A percentile compares a stretch with the other conserved stretches of the same genome.
These are phyloP conservation scores for Penaeus chinensis DNA, from an alignment of 1,140 invertebrate species.

Conservation along the genomic window DNA sequence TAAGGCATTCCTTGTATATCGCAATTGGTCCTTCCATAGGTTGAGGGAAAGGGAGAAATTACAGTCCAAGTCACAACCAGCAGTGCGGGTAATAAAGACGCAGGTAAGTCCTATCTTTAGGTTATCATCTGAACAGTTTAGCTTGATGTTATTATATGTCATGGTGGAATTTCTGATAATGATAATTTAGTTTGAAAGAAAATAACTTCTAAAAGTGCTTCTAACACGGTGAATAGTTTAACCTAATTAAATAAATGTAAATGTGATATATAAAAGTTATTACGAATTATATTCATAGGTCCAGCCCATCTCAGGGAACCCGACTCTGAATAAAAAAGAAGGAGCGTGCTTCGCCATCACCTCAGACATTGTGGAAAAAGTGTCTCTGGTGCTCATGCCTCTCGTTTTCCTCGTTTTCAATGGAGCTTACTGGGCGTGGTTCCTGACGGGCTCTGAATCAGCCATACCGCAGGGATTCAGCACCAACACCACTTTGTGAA, in stretches of 20 bases:
- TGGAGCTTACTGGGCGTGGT: slow-evolving; percentile 35
- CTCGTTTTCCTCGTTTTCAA: slow-evolving; percentile 35
- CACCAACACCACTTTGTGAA: too few relatives aligned
- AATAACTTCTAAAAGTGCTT: too few relatives aligned
- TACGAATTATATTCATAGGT: not conserved
- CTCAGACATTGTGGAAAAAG: not conserved
- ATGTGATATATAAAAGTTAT: too few relatives aligned
- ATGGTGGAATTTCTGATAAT: too few relatives aligned
- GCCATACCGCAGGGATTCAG: not conserved
- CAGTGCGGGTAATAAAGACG: not conserved
- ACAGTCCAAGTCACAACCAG: too few relatives aligned
- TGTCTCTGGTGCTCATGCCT: not conserved
- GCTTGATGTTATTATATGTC: too few relatives aligned
- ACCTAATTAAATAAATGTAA: too few relatives aligned
- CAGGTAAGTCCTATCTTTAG: too few relatives aligned
- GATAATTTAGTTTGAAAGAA: too few relatives aligned
- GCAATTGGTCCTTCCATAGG: not conserved
- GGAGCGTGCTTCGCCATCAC: too few relatives aligned
- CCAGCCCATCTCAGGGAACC: not conserved
- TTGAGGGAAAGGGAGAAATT: slow-evolving; percentile 17
- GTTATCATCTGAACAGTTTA: not conserved
- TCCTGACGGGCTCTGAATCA: slow-evolving; percentile 5
- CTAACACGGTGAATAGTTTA: too few relatives aligned
- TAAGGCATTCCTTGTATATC: not conserved
- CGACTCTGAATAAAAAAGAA: too few relatives aligned